Conservation (phyloP, 2,888 invertebrate genomes). For the Neoscelio sp. region DNA sequence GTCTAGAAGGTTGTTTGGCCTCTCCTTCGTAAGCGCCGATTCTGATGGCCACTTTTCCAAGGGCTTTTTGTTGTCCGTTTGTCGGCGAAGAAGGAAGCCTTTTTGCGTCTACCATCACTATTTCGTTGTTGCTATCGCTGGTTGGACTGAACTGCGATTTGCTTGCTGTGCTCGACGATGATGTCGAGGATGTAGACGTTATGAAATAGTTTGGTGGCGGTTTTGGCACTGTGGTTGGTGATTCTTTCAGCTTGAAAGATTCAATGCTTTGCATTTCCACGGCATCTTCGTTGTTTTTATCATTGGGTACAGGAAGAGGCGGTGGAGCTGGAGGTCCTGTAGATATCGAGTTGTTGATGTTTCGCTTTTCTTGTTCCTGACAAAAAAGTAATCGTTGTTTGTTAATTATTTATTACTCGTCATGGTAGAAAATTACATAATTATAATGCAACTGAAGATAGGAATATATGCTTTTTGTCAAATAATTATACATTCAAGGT, state of each 20-base stretch:
- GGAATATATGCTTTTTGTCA: too few relatives aligned
- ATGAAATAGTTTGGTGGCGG: constrained; percentile 89
- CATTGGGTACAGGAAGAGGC: constrained; percentile 74
- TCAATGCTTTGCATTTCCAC: constrained; percentile 91
- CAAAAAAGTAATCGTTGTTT: constrained; percentile 26
- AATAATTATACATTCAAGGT: too few relatives aligned
- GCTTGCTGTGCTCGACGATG: constrained; percentile 70
- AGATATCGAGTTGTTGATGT: constrained; percentile 66
- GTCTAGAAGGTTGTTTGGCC: constrained; percentile 87
- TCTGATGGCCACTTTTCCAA: constrained; percentile 78
- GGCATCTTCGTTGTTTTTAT: constrained; percentile 83
- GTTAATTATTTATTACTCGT: too few relatives aligned
- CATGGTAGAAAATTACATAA: too few relatives aligned
- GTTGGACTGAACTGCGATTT: constrained; percentile 82
- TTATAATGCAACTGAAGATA: too few relatives aligned
- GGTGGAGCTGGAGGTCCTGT: constrained; percentile 73
- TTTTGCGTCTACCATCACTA: constrained; percentile 34
- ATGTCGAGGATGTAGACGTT: constrained; percentile 68
- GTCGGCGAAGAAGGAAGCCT: constrained; percentile 32
- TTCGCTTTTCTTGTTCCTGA: constrained; percentile 78
- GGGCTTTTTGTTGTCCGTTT: constrained; percentile 45
- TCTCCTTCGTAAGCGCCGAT: constrained; percentile 82
- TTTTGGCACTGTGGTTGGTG: constrained; percentile 85
- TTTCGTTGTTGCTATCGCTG: constrained; percentile 65
- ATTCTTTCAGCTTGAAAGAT: constrained; percentile 89